Base-by-base conservation (phyloP, 2,797 vertebrate species). In the Myotis vivesi region DNA sequence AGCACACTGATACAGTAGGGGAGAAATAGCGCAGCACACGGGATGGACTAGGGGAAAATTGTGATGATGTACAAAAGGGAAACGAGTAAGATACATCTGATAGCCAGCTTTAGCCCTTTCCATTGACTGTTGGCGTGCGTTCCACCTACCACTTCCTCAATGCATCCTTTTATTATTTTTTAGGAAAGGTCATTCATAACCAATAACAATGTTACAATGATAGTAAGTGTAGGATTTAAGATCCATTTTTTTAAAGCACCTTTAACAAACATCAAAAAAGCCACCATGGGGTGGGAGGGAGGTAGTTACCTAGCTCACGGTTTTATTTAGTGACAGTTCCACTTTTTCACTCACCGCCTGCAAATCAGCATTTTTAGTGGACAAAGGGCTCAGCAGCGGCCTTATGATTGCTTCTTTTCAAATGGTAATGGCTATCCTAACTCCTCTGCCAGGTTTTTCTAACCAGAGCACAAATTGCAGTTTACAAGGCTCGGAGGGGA, bases 401-500 rank as follows among this genome's bases (percentile, higher is more conserved):
- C 99, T 98, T 99, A 99, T 99, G 99, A 99, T 99, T 99, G 99
- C 99, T 98, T 99, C 99, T 98, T 99, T 99, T 99, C 99, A 99
- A 99, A 99, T 99, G 99, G 99, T 99, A 99, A 99, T 99, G 98
- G 98, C 97, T 97, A 99, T 98, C 99, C 99, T 98, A 98, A 98
- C 98, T 98, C 98, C 98, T 99, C 99, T 99, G 99, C 99, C 99
- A 99, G 99, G 98, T 99, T 98, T 99, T 99, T 99, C 99, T 98
- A 99, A 99, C 99, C 98, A 98, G 98, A 99, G 98, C 98, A 99
- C 99, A 99, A 99, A 99, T 99, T 99, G 99, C 99, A 99, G 99
- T 99, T 99, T 99, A 99, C 99, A 99, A 99, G 99, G 99, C 99
- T 99, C 97, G 98, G 98, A 99, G 98, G 98, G 98, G 16, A 41